These are phyloP conservation scores for Chlorops oryzae DNA, from an alignment of 1,140 invertebrate species.

Conservation along the genomic window DNA sequence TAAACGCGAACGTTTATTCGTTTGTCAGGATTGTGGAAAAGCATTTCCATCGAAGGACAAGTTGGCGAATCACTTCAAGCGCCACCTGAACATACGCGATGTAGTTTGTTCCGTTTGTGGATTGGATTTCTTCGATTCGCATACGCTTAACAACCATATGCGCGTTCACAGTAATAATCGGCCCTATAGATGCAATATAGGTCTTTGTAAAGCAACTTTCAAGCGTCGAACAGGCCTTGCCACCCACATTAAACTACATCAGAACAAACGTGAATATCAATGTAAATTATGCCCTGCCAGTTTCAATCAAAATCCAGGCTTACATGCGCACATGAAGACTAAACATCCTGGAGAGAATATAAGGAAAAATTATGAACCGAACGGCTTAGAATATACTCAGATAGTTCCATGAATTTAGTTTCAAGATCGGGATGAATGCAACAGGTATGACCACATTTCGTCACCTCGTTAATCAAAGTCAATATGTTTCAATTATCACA, in stretches of 20 bases:
- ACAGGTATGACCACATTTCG: too few relatives aligned
- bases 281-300: neutral
- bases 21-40: constrained; percentile 50
- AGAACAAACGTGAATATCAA: neutral
- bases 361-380: too few relatives aligned
- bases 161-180: neutral
- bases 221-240: neutral
- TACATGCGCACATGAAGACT: neutral
- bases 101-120: neutral
- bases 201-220: neutral
- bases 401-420: too few relatives aligned
- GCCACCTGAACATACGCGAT: neutral
- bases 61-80: neutral
- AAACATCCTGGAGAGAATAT: too few relatives aligned
- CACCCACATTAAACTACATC: neutral
- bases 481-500: too few relatives aligned
- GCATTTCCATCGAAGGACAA: neutral
- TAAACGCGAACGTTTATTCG: constrained; percentile 54
- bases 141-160: neutral
- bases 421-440: too few relatives aligned
- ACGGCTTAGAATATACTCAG: too few relatives aligned
- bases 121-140: neutral
- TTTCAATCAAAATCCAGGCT: neutral
- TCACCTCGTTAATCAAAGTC: too few relatives aligned
- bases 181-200: neutral